Percentiles rank a stretch among this genome's conserved stretches.
These are phyloP conservation scores for Sorex maritimensis DNA, from an alignment of 2,797 vertebrate species.

Conservation along the genomic window DNA sequence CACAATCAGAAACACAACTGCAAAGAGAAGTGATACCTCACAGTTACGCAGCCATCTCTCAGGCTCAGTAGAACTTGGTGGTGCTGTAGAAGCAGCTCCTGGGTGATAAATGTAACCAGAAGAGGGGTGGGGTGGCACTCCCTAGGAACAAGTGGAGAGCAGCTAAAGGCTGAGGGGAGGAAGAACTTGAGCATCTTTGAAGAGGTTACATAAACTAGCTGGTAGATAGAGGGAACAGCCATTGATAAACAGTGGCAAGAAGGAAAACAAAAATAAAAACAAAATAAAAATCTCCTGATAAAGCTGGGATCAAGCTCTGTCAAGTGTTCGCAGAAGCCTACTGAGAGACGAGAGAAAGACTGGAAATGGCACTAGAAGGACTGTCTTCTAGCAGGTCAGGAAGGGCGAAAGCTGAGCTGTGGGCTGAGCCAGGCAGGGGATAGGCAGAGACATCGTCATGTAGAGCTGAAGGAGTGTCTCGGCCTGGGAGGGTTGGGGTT, in stretches of 20 bases:
- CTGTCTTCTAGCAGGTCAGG: background rate
- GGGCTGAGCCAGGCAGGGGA: background rate
- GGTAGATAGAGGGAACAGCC: constrained; percentile 7
- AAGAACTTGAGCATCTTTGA: background rate
- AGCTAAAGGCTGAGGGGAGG: background rate
- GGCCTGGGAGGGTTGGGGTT: background rate
- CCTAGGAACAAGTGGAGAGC: background rate
- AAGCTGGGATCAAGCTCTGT: background rate
- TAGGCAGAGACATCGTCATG: background rate
- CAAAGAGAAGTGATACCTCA: constrained; percentile 20
- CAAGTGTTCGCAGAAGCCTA: background rate
- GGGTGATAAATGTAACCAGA: background rate
- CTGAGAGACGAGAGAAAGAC: background rate
- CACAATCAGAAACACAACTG: constrained; percentile 14
- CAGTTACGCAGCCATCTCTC: background rate
- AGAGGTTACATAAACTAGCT: constrained; percentile 43
- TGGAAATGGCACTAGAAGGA: background rate
- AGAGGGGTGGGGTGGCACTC: background rate
- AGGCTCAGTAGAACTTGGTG: background rate
- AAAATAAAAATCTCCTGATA: background rate
- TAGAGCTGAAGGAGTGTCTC: background rate
- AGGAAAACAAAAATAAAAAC: background rate
- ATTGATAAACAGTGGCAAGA: constrained; percentile 30
- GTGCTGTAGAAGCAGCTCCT: background rate
- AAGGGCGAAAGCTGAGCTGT: background rate